Conservation (phyloP, 1,140 invertebrate genomes). For the Solenopsis fugax region DNA sequence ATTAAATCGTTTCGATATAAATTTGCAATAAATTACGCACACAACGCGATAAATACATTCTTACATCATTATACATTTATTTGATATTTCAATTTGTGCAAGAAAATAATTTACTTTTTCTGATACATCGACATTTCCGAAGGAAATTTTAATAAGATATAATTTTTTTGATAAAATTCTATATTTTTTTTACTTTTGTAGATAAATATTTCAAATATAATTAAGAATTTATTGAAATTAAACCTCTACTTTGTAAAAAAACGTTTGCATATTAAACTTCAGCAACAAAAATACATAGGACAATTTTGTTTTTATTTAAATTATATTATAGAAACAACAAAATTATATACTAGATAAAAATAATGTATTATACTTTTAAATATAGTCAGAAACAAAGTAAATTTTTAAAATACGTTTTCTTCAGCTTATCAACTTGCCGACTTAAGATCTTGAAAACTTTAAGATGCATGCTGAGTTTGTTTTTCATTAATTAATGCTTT, state of each 20-base stretch:
- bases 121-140: neutral
- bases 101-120: neutral
- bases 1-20: neutral
- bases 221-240: neutral
- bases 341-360: neutral
- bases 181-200: neutral
- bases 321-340: neutral
- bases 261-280: neutral
- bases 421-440: neutral
- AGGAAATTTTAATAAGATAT: neutral
- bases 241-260: neutral
- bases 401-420: conserved; percentile 12
- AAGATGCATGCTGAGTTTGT: neutral
- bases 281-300: neutral
- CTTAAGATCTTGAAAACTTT: conserved; percentile 18
- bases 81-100: neutral
- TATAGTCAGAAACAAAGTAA: neutral
- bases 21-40: neutral
- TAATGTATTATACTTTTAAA: neutral
- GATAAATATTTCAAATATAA: neutral
- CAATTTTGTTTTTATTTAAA: neutral
- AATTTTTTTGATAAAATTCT: neutral
- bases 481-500: conserved; percentile 6
- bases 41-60: neutral
- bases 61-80: conserved; percentile 5